Percentiles rank a stretch among this genome's conserved stretches.
These are phyloP conservation scores for Trinorchestia longiramus DNA, from an alignment of 1,140 invertebrate genomes.

Conservation along the genomic window DNA sequence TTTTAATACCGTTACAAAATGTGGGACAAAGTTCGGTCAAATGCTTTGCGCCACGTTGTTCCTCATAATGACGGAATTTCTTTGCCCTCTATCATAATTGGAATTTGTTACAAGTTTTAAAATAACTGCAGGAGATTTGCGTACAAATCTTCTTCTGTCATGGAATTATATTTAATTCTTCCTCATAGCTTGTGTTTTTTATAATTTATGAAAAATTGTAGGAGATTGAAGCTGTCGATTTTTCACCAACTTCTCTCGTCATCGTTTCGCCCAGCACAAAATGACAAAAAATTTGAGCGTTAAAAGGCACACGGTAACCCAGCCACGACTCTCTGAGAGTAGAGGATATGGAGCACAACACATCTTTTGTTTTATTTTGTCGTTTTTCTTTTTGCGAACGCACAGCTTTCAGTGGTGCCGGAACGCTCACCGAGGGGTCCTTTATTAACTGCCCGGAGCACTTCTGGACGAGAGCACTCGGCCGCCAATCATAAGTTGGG, in stretches of 20 bases:
- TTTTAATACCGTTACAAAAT: background rate
- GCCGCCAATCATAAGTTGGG: constrained; percentile 46
- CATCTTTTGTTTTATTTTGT: background rate
- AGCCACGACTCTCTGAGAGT: background rate
- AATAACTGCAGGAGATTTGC: background rate
- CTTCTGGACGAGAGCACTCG: background rate
- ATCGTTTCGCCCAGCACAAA: background rate
- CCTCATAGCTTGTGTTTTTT: background rate
- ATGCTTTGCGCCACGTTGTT: background rate
- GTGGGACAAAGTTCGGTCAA: background rate
- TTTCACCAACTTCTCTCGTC: background rate
- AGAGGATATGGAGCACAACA: background rate
- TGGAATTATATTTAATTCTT: background rate
- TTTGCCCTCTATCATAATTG: background rate
- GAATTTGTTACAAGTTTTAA: background rate
- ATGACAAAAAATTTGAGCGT: background rate
- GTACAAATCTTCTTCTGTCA: background rate
- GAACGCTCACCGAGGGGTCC: background rate
- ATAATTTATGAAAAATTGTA: background rate
- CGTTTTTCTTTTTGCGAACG: background rate
- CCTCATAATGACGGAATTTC: background rate
- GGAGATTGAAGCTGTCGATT: background rate
- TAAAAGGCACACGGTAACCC: background rate
- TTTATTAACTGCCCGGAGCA: constrained; percentile 10
- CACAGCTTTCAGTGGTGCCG: background rate